These are phyloP conservation scores for Busseola fusca DNA, from an alignment of 2,888 invertebrate genomes.

Conservation along the genomic window DNA sequence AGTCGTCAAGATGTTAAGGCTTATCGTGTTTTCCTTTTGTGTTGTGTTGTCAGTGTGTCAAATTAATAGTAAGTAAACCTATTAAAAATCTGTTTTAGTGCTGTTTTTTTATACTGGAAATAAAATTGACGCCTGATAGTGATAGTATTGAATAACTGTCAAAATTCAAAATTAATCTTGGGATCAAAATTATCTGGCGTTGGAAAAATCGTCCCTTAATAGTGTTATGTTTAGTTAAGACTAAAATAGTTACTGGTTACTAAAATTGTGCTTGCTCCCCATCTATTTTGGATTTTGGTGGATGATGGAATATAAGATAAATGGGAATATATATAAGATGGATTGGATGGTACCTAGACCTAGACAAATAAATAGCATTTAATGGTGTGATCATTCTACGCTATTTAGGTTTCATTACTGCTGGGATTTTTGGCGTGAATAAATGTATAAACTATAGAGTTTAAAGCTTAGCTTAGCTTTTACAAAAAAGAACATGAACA, in stretches of 20 bases:
- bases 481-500: too few relatives aligned
- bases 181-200: too few relatives aligned
- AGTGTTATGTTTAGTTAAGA: background rate
- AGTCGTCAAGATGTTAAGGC: slow-evolving; percentile 38
- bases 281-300: background rate
- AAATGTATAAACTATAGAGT: too few relatives aligned
- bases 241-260: background rate
- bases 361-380: too few relatives aligned
- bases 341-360: too few relatives aligned
- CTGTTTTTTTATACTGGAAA: background rate
- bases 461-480: too few relatives aligned
- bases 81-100: background rate
- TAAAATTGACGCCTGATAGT: too few relatives aligned
- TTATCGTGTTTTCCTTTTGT: slow-evolving; percentile 26
- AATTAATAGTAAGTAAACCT: slow-evolving; percentile 10
- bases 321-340: too few relatives aligned
- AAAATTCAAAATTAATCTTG: too few relatives aligned
- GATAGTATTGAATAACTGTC: too few relatives aligned
- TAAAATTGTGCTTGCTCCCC: background rate
- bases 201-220: background rate
- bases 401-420: background rate
- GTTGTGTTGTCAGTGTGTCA: slow-evolving; percentile 15
- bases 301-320: too few relatives aligned
- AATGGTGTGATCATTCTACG: too few relatives aligned
- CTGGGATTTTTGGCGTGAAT: background rate